phyloP scores from a whole-genome alignment of 2,888 invertebrate genomes.

The Apodemia hepburni region DNA sequence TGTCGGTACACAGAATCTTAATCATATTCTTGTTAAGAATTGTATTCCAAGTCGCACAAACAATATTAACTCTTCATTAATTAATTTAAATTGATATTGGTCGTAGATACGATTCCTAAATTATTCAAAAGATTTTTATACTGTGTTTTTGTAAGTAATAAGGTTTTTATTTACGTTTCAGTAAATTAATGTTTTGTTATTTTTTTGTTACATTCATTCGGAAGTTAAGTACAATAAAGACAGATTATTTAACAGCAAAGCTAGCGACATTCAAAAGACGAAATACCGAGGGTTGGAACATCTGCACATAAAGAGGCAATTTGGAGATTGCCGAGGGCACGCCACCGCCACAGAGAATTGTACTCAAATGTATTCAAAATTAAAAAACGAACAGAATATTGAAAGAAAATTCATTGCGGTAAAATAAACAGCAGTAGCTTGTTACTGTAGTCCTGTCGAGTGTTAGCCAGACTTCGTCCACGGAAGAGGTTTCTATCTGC shows the following conservation, averaged over 20 bases:
- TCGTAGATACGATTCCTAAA: conserved; percentile 1
- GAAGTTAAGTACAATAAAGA: conserved; percentile 70
- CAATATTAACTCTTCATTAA: conserved; percentile 11
- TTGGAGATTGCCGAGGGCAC: conserved; percentile 79
- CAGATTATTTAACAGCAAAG: conserved; percentile 77
- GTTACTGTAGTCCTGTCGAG: conserved; percentile 42
- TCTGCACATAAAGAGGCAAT: conserved; percentile 80
- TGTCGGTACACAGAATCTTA: conserved; percentile 9
- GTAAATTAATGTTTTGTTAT: conserved; percentile 13
- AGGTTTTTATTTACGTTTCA: conserved; percentile 15
- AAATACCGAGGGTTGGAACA: conserved; percentile 77
- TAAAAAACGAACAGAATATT: conserved; percentile 70
- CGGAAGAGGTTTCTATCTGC: not conserved
- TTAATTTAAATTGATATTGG: conserved; percentile 12
- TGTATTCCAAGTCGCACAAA: conserved; percentile 24
- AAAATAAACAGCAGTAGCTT: conserved; percentile 74
- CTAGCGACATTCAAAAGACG: conserved; percentile 76
- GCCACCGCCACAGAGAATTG: conserved; percentile 72
- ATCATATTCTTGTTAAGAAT: conserved; percentile 16
- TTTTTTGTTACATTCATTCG: conserved; percentile 20
- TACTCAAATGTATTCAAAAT: conserved; percentile 78
- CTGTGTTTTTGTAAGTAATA: conserved; percentile 12
- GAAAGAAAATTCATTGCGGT: conserved; percentile 73
- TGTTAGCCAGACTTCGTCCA: not conserved
- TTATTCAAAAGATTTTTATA: not conserved